Base-by-base conservation (phyloP, 1,140 invertebrate genomes). In the Zaprionus lachaisei region DNA sequence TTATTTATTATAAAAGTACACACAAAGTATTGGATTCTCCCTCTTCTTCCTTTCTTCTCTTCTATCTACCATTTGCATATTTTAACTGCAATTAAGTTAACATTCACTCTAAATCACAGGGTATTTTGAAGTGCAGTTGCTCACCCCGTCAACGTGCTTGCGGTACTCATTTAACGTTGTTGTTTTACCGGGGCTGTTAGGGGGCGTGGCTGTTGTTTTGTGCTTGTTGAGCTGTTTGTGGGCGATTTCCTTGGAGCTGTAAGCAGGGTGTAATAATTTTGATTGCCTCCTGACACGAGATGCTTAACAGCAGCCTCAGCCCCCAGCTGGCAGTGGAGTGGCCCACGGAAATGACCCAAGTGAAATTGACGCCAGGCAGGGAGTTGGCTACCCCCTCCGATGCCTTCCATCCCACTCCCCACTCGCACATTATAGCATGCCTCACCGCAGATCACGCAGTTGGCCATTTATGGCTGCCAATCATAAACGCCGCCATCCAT, bases 261-360 rank as follows among this genome's bases (percentile, higher is more conserved):
- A 24, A 63, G 61, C 68, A 55, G 75, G 67, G 81, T 89, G 85
- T 80, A 85, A 89, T 89, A 77, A 81, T 89, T 89, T 85, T 89
- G 81, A 89, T 89, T 90, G 82, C 85, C 81, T 90, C 77, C 72
- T 87, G 85, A 79, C 85, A 90, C 85, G 85, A 90, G 79, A 89
- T 83, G 83, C 83, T 79, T 74, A 75, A 66, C 76, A 67, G 72
- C 31, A 63, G 37, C 17, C 60, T 34, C 31, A 34, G 31, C n/a
- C 2, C 47, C 47, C 9, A 51, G 20, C 20, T 5, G 55, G 55
- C n/a, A 15, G 14, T 22, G 17, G 1, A 64, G 31, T 31, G 31
- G 55, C 37, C 17, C 66, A 55, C 73, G 83, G 75, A 87, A 86
- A 86, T 86, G 67, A 72, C 65, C 65, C 58, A 83, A 83, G 67